Conservation (phyloP, 1,140 invertebrate species). For the Limonius californicus region DNA sequence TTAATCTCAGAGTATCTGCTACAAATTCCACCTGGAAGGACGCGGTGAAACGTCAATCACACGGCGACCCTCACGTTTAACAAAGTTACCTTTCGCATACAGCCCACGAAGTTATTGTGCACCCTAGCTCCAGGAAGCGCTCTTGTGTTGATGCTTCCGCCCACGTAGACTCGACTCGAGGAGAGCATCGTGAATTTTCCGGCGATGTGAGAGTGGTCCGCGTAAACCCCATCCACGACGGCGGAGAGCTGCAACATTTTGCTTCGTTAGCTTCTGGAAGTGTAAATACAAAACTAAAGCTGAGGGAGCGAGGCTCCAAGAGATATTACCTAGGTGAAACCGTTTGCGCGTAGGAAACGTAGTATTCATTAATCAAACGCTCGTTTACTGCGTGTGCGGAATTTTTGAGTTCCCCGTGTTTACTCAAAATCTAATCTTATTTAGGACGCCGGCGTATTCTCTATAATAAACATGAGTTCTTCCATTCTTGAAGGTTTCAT, state of each 20-base stretch:
- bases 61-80: too few relatives aligned
- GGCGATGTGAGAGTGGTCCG: constrained; percentile 85
- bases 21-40: constrained; percentile 79
- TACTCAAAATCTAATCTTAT: neutral
- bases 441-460: too few relatives aligned
- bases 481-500: too few relatives aligned
- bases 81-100: constrained; percentile 81
- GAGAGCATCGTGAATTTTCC: constrained; percentile 88
- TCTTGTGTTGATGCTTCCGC: constrained; percentile 78
- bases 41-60: neutral
- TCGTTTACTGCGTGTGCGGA: neutral
- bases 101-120: constrained; percentile 90
- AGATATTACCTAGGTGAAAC: neutral
- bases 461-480: too few relatives aligned
- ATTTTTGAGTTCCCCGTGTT: neutral
- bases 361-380: neutral
- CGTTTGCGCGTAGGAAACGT: neutral
- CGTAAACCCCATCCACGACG: constrained; percentile 87
- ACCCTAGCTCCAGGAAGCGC: constrained; percentile 78
- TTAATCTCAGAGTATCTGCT: constrained; percentile 81
- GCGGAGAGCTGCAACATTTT: constrained; percentile 74
- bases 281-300: neutral
- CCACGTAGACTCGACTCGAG: constrained; percentile 82
- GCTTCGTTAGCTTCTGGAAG: neutral
- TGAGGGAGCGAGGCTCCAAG: neutral